Base-by-base conservation (phyloP, 2,113 vertebrate genomes). In the Hipposideros armiger region DNA sequence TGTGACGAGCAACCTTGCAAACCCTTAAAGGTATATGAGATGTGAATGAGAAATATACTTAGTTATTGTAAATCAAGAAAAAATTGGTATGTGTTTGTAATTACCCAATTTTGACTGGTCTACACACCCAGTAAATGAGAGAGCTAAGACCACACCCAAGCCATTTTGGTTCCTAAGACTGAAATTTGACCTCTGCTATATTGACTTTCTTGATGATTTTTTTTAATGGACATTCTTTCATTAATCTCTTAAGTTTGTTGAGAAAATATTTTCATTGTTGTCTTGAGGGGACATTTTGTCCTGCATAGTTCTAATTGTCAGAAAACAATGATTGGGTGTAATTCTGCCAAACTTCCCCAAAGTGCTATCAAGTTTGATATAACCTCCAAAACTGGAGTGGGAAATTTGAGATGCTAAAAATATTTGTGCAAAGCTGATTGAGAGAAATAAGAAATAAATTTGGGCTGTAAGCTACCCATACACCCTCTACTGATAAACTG, bases 391-490 rank as follows among this genome's bases (percentile, higher is more conserved):
- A 72, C n/a, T 10, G 62, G 36, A 92, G 62, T 88, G 56, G 40
- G 17, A 95, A 81, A 32, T 72, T 52, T 89, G 28, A 86, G 17
- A 4, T 62, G 6, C 11, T 91, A 73, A 89, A 96, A 82, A 80
- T 78, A 67, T 9, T 54, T 89, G 74, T 56, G 47, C 52, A 86
- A 89, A 92, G 32, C 36, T 70, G 87, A 32, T 17, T 81, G 11
- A 92, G 4, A 4, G 28, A 76, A 76, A 42, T 67, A 76, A 62
- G 47, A 83, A 93, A 69, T 28, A 60, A 28, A 70, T 84, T 36
- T 86, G 60, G 24, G 72, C 2, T 11, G 36, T 36, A 28, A 19
- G 7, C 36, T 90, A 16, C 69, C 40, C 36, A 28, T 69, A 73
- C 45, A 66, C 45, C 16, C 52, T 85, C 14, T 64, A 66, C 7